Conservation (phyloP, 1,140 invertebrate species). For the Apocrypta bakeri region DNA sequence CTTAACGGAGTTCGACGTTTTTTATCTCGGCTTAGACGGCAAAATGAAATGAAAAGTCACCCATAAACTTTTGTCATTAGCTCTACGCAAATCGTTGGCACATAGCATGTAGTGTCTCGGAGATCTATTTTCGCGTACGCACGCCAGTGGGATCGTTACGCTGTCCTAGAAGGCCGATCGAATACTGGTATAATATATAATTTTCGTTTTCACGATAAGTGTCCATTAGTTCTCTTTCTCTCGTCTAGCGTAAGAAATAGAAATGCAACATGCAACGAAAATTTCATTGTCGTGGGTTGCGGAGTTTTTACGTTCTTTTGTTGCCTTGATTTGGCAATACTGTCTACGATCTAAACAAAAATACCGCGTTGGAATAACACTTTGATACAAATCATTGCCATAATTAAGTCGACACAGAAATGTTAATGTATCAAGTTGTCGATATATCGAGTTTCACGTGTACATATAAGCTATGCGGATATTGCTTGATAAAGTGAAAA, state of each 20-base stretch:
- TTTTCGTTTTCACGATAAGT: not conserved
- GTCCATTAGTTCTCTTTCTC: not conserved
- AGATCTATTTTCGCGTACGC: not conserved
- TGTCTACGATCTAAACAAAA: not conserved
- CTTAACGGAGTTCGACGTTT: not conserved
- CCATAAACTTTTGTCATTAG: not conserved
- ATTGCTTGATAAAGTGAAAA: constrained; percentile 7
- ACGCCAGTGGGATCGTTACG: not conserved
- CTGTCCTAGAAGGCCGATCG: not conserved
- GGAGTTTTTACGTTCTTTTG: not conserved
- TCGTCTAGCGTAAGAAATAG: too few relatives aligned
- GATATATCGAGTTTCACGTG: not conserved
- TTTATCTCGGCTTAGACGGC: not conserved
- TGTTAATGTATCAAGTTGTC: not conserved
- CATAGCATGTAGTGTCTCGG: too few relatives aligned
- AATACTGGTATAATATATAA: not conserved
- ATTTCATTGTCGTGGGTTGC: not conserved
- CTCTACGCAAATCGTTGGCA: not conserved
- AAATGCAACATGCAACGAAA: not conserved
- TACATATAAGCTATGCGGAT: not conserved
- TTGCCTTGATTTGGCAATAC: not conserved
- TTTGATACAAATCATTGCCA: not conserved
- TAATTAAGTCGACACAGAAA: not conserved
- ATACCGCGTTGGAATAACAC: not conserved
- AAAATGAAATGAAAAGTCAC: not conserved